Evolutionary conservation across 2,113 vertebrate genomes (phyloP).

Genomic region (Chauna torquata): DNA sequence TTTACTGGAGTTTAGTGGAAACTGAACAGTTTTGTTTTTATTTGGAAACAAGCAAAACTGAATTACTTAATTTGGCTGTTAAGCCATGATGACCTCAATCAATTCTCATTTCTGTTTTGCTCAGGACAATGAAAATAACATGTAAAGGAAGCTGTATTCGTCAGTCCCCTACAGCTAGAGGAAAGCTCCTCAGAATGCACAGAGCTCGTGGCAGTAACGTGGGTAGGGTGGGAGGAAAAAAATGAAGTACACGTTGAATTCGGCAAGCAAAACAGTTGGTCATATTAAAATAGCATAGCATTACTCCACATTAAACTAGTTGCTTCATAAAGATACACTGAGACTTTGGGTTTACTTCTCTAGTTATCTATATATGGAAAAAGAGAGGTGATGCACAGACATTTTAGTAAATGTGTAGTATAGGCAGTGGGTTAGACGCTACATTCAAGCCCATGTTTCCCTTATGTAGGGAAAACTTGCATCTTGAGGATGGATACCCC

Average conservation of each 20-base stretch:
- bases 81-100: background rate
- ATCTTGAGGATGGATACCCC: background rate
- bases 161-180: fast-evolving
- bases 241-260: background rate
- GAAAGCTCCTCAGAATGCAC: background rate
- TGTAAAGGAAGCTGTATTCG: background rate
- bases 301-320: background rate
- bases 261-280: background rate
- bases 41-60: background rate
- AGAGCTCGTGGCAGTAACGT: background rate
- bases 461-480: background rate
- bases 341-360: background rate
- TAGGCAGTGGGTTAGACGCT: background rate
- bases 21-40: background rate
- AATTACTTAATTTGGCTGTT: background rate
- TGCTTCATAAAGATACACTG: background rate
- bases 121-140: background rate
- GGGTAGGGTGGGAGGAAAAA: background rate
- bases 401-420: background rate
- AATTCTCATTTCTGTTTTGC: background rate
- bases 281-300: background rate
- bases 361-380: fast-evolving
- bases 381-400: background rate
- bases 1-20: background rate
- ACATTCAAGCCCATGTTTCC: background rate